These are phyloP conservation scores for Tinea pellionella DNA, from an alignment of 2,888 invertebrate species.

Conservation along the genomic window DNA sequence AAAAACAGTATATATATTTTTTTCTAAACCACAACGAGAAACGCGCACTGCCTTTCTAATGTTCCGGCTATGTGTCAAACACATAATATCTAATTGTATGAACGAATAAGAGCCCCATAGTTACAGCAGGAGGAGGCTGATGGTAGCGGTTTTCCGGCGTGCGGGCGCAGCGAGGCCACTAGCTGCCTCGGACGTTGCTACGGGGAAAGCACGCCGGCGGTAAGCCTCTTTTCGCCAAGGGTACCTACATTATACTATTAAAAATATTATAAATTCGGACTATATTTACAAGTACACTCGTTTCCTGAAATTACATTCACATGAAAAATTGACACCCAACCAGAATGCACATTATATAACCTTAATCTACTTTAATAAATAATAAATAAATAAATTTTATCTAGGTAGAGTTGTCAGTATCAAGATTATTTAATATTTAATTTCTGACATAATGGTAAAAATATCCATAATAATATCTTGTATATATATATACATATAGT, in stretches of 20 bases:
- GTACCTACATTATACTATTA: background rate
- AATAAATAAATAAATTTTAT: no score
- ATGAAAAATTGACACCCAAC: background rate
- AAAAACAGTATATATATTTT: background rate
- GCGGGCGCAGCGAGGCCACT: slow-evolving; percentile 75
- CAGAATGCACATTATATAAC: background rate
- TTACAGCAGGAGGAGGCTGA: slow-evolving; percentile 67
- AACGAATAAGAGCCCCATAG: slow-evolving; percentile 33
- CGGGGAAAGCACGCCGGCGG: slow-evolving; percentile 80
- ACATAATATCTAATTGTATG: background rate
- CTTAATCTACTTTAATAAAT: no score
- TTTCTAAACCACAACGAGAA: background rate
- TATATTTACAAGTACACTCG: background rate
- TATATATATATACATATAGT: no score
- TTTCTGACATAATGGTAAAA: no score
- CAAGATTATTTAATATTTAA: no score
- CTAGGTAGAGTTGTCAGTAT: no score
- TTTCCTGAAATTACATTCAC: background rate
- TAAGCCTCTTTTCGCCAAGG: slow-evolving; percentile 52
- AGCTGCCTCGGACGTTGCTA: slow-evolving; percentile 80
- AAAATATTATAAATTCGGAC: background rate
- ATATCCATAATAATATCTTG: no score
- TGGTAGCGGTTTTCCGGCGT: slow-evolving; percentile 61
- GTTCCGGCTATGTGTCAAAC: background rate
- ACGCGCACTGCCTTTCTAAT: background rate